Conservation (phyloP, 1,140 invertebrate species). For the Andrena cerasifolii region DNA sequence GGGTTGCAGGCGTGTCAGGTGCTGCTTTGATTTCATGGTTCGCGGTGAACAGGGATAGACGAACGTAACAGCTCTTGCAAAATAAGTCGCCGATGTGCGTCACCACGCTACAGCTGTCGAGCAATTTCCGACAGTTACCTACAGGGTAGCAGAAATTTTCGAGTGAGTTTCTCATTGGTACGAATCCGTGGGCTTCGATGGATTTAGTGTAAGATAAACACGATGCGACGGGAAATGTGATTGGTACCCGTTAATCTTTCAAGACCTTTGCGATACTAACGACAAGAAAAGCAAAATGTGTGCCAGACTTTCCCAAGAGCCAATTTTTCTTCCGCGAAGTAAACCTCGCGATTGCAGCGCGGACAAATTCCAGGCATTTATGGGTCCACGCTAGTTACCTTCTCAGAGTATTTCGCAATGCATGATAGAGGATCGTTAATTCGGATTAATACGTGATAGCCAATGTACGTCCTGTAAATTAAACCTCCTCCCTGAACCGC, state of each 20-base stretch:
- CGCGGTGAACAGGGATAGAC: slow-evolving; percentile 7
- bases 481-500: not conserved
- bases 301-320: slow-evolving; percentile 80
- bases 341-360: slow-evolving; percentile 78
- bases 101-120: slow-evolving; percentile 72
- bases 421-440: not conserved
- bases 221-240: not conserved
- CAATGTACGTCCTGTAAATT: not conserved
- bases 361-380: slow-evolving; percentile 75
- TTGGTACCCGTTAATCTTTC: not conserved
- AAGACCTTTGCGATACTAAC: slow-evolving; percentile 67
- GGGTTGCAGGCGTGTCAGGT: not conserved
- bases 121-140: slow-evolving; percentile 75
- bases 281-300: slow-evolving; percentile 78
- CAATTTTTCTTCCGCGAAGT: slow-evolving; percentile 77
- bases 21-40: slow-evolving; percentile 32
- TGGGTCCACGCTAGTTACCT: not conserved
- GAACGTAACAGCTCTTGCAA: slow-evolving; percentile 72
- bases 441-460: not conserved
- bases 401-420: not conserved
- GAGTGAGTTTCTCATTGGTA: not conserved
- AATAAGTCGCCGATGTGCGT: slow-evolving; percentile 75
- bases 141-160: not conserved
- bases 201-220: too few relatives aligned
- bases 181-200: too few relatives aligned